Percentiles rank a stretch among this genome's conserved stretches.
phyloP scores from a whole-genome alignment of 2,888 invertebrate species.

The Caenorhabditis uteleia region DNA sequence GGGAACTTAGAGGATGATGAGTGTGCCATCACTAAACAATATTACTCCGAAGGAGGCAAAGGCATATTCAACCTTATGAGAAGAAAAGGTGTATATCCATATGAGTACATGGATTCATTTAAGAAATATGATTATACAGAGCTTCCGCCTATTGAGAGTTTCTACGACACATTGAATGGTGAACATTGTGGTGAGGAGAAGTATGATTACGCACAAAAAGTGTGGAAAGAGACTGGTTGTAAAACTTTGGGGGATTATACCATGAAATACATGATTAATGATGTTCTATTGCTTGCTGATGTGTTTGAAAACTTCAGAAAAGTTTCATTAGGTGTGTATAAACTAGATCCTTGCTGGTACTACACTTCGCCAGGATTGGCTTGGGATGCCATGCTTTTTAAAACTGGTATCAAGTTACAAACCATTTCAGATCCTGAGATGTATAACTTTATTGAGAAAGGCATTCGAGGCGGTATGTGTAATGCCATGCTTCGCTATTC shows the following conservation, averaged over 20 bases:
- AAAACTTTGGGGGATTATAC: slow-evolving; percentile 45
- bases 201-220: slow-evolving; percentile 48
- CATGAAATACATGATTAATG: slow-evolving; percentile 48
- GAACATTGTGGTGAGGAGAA: slow-evolving; percentile 33
- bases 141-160: slow-evolving; percentile 38
- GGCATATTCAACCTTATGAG: slow-evolving; percentile 16
- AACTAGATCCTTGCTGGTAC: slow-evolving; percentile 60
- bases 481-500: no score
- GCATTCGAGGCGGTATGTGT: slow-evolving; percentile 50
- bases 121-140: slow-evolving; percentile 50
- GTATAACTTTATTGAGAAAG: slow-evolving; percentile 52
- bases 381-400: slow-evolving; percentile 63
- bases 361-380: slow-evolving; percentile 58
- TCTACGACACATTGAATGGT: slow-evolving; percentile 39
- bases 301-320: slow-evolving; percentile 64
- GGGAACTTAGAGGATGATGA: slow-evolving; percentile 34
- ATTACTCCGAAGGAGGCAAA: slow-evolving; percentile 11
- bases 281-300: slow-evolving; percentile 57
- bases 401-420: slow-evolving; percentile 53
- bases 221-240: slow-evolving; percentile 47
- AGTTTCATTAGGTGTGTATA: slow-evolving; percentile 47
- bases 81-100: slow-evolving; percentile 59
- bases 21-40: slow-evolving; percentile 7
- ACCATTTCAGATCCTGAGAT: slow-evolving; percentile 59
- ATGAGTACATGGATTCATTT: slow-evolving; percentile 58